Evolutionary conservation across 2,888 invertebrate genomes (phyloP).

Genomic region (Camptogramma bilineatum): DNA sequence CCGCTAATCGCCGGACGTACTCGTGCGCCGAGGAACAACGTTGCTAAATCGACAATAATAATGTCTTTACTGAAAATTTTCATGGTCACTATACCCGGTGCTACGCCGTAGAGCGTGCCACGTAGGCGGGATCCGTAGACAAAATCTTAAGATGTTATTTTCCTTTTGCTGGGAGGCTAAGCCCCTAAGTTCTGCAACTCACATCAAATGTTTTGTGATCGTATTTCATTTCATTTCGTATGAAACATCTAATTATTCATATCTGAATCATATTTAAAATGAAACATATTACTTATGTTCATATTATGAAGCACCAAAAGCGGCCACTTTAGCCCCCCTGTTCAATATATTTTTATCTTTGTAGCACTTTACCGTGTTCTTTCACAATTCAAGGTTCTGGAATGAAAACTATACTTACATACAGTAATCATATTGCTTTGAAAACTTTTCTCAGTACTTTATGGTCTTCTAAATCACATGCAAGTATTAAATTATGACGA

Average conservation of each 20-base stretch:
- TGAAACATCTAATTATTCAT: too few species aligned
- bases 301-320: too few species aligned
- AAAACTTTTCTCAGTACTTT: neutral
- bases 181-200: too few species aligned
- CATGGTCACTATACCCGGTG: constrained; percentile 47
- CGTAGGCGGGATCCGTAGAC: constrained; percentile 16
- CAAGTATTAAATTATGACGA: neutral
- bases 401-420: neutral
- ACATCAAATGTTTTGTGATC: too few species aligned
- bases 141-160: constrained; percentile 15
- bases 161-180: constrained; percentile 8
- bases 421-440: neutral
- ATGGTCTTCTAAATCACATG: neutral
- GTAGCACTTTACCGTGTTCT: neutral
- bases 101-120: constrained; percentile 41
- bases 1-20: constrained; percentile 80
- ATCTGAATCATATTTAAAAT: too few species aligned
- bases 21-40: constrained; percentile 61
- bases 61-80: constrained; percentile 56
- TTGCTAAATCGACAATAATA: constrained; percentile 66
- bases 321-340: too few species aligned
- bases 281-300: too few species aligned
- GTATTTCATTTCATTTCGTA: too few species aligned
- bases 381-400: neutral
- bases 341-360: neutral